phyloP scores from a whole-genome alignment of 1,140 invertebrate species.

The Zaprionus capensis region DNA sequence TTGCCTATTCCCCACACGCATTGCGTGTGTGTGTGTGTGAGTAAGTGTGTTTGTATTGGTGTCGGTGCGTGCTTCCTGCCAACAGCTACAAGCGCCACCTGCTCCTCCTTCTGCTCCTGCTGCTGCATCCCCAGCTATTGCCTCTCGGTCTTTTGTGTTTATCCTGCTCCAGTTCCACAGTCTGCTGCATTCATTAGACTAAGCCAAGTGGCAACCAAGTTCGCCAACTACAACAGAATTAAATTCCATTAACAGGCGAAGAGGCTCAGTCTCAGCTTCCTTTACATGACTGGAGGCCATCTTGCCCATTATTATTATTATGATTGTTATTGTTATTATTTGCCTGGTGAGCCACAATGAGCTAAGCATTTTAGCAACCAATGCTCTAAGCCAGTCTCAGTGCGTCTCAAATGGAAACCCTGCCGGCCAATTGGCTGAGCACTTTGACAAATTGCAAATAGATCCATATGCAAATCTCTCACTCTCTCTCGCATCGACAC shows the following conservation, averaged over 20 bases:
- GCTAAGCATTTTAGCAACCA: conserved; percentile 40
- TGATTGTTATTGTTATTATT: conserved; percentile 57
- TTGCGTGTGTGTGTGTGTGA: conserved; percentile 4
- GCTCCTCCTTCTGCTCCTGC: not conserved
- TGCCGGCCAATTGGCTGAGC: conserved; percentile 27
- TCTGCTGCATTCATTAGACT: conserved; percentile 79
- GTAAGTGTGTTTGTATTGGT: conserved; percentile 39
- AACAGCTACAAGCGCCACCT: conserved; percentile 8
- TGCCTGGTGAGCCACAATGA: conserved; percentile 28
- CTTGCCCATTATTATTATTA: conserved; percentile 53
- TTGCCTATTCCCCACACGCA: conserved; percentile 49
- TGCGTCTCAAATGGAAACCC: conserved; percentile 7
- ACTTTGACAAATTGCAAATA: conserved; percentile 51
- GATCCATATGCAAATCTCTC: conserved; percentile 15
- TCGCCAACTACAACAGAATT: conserved; percentile 47
- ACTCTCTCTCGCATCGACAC: conserved; percentile 8
- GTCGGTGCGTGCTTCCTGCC: conserved; percentile 57
- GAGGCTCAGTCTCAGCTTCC: not conserved
- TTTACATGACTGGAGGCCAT: conserved; percentile 66
- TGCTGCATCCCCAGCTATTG: not conserved
- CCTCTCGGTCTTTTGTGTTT: conserved; percentile 62
- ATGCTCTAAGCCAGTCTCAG: conserved; percentile 23
- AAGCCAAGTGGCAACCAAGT: conserved; percentile 66
- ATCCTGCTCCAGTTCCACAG: conserved; percentile 74
- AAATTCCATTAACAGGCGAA: conserved; percentile 73